Conservation (phyloP, 2,888 invertebrate species). For the Fragum fragum region DNA sequence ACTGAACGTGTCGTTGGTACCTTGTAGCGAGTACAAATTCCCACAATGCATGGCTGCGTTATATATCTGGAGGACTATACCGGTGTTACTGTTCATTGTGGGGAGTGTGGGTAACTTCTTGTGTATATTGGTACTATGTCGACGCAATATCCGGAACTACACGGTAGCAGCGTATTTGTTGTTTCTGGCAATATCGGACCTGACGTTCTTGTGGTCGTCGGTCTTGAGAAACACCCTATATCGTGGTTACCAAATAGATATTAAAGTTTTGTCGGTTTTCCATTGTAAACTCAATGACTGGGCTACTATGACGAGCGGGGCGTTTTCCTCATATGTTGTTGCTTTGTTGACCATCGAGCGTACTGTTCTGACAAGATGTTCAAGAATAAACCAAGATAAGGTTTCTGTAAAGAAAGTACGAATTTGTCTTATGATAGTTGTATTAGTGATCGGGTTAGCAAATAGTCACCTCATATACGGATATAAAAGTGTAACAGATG, state of each 20-base stretch:
- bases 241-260: conserved; percentile 12
- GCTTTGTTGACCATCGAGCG: conserved; percentile 20
- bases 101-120: conserved; percentile 12
- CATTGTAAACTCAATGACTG: conserved; percentile 19
- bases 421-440: background rate
- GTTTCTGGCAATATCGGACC: conserved; percentile 5
- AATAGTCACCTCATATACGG: conserved; percentile 14
- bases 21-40: background rate
- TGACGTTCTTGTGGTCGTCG: conserved; percentile 14
- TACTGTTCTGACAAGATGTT: background rate
- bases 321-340: conserved; percentile 7
- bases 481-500: background rate
- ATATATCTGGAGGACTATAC: conserved; percentile 1
- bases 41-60: conserved; percentile 4
- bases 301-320: conserved; percentile 12
- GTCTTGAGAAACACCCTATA: conserved; percentile 8
- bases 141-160: conserved; percentile 12
- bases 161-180: background rate
- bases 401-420: background rate
- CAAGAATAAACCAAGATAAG: background rate
- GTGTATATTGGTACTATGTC: background rate
- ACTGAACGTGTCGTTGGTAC: background rate
- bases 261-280: background rate
- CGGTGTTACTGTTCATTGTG: background rate
- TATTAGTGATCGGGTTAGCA: background rate